These are phyloP conservation scores for Noctua fimbriata DNA, from an alignment of 2,888 invertebrate genomes.

Conservation along the genomic window DNA sequence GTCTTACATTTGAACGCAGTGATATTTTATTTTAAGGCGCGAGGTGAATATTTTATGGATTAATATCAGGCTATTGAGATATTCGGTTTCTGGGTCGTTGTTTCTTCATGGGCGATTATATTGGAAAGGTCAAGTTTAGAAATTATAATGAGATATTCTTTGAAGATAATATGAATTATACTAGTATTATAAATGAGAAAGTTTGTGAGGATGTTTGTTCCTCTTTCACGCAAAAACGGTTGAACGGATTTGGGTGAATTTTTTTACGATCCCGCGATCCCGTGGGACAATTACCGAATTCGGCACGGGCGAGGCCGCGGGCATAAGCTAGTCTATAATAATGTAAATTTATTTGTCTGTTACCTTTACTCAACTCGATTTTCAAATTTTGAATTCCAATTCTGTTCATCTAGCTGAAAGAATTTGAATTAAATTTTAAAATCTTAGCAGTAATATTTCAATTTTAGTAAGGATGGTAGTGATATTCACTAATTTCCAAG, in stretches of 20 bases:
- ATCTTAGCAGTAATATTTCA: not conserved
- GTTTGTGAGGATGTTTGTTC: not conserved
- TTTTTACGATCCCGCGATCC: no score
- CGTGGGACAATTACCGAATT: no score
- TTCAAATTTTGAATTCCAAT: no score
- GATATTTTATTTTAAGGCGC: conserved; percentile 72
- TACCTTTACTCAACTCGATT: not conserved
- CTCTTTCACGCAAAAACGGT: no score
- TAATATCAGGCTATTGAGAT: conserved; percentile 38
- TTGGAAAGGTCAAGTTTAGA: conserved; percentile 9
- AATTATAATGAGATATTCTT: conserved; percentile 2
- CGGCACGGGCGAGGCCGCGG: no score
- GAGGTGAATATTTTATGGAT: conserved; percentile 65
- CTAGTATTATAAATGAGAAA: not conserved
- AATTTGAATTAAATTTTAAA: not conserved
- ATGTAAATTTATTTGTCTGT: not conserved
- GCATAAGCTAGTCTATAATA: no score
- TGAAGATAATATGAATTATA: not conserved
- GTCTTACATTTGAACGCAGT: conserved; percentile 76
- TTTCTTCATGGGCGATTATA: conserved; percentile 2
- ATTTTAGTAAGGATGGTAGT: not conserved
- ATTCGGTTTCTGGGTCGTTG: conserved; percentile 20
- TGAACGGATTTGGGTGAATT: no score
- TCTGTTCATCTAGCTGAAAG: not conserved
- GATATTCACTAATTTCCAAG: not conserved